Evolutionary conservation across 1,140 invertebrate genomes (phyloP).

Genomic region (Melitaea cinxia): DNA sequence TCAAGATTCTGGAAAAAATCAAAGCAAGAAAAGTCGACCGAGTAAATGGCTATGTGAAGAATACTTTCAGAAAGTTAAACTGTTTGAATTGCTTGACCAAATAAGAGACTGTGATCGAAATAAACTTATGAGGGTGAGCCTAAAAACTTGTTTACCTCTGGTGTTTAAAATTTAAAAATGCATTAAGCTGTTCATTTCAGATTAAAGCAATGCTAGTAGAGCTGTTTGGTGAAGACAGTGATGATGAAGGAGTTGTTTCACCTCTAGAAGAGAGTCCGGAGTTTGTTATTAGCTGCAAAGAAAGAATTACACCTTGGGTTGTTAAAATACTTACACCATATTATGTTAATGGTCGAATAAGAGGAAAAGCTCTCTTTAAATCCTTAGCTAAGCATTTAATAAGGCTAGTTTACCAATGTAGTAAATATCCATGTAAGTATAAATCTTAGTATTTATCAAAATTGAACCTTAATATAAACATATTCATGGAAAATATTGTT

Average conservation of each 20-base stretch:
- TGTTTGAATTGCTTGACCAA: constrained; percentile 68
- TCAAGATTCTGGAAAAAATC: constrained; percentile 38
- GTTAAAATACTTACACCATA: constrained; percentile 68
- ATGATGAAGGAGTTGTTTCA: constrained; percentile 73
- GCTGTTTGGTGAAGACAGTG: constrained; percentile 75
- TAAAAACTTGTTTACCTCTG: not conserved
- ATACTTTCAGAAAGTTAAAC: constrained; percentile 69
- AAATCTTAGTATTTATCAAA: not conserved
- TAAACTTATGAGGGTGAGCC: constrained; percentile 59
- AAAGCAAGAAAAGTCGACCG: constrained; percentile 41
- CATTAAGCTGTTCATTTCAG: constrained; percentile 47
- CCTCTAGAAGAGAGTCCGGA: constrained; percentile 68
- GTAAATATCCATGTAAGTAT: constrained; percentile 73
- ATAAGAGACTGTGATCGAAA: constrained; percentile 70
- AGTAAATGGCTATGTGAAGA: constrained; percentile 77
- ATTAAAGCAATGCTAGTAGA: constrained; percentile 64
- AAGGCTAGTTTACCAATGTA: constrained; percentile 72
- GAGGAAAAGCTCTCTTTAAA: constrained; percentile 66
- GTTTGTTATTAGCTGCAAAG: constrained; percentile 73
- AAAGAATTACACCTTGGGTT: constrained; percentile 75
- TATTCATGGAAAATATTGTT: constrained; percentile 42
- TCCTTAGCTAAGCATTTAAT: constrained; percentile 71
- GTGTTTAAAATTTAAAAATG: not conserved
- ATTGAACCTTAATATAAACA: constrained; percentile 13
- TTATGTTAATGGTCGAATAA: constrained; percentile 68